A percentile compares a stretch with the other conserved stretches of the same genome.
phyloP scores from a whole-genome alignment of 2,888 invertebrate genomes.

The Macrostomum cliftonense region DNA sequence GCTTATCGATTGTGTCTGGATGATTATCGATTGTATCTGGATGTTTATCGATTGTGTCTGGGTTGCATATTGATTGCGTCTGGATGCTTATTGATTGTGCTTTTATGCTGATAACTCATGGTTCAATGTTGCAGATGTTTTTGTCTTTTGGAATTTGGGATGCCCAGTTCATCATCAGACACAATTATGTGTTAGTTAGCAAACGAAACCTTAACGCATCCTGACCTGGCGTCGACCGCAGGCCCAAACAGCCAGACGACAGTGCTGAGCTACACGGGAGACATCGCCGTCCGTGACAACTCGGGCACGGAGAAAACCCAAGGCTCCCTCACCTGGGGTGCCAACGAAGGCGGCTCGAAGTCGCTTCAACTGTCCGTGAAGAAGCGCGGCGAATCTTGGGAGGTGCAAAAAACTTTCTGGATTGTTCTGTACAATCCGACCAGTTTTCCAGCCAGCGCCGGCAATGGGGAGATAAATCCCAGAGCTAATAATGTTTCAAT shows the following conservation, averaged over 20 bases:
- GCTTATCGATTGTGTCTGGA: too few relatives aligned
- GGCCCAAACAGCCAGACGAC: slow-evolving; percentile 28
- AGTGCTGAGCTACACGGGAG: slow-evolving; percentile 22
- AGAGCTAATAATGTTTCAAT: slow-evolving; percentile 19
- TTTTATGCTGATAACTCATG: too few relatives aligned
- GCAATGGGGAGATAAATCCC: slow-evolving; percentile 24
- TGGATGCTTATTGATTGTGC: too few relatives aligned
- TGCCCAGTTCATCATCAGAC: too few relatives aligned
- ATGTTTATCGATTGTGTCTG: too few relatives aligned
- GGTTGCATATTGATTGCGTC: too few relatives aligned
- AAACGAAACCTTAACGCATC: too few relatives aligned
- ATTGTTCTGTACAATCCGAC: slow-evolving; percentile 21
- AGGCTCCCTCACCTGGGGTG: slow-evolving; percentile 22
- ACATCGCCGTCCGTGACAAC: slow-evolving; percentile 17
- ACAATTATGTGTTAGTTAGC: too few relatives aligned
- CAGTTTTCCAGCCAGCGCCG: slow-evolving; percentile 18
- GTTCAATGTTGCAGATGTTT: too few relatives aligned
- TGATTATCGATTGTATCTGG: too few relatives aligned
- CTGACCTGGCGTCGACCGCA: too few relatives aligned
- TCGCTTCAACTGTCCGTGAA: slow-evolving; percentile 23
- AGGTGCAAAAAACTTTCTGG: slow-evolving; percentile 25
- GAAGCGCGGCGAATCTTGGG: slow-evolving; percentile 23
- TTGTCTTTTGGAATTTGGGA: too few relatives aligned
- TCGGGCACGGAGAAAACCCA: slow-evolving; percentile 19
- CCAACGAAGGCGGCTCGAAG: slow-evolving; percentile 22